A percentile compares a stretch with the other conserved stretches of the same genome.
These are phyloP conservation scores for Botia almorhae DNA, from an alignment of 2,797 vertebrate species.

Conservation along the genomic window DNA sequence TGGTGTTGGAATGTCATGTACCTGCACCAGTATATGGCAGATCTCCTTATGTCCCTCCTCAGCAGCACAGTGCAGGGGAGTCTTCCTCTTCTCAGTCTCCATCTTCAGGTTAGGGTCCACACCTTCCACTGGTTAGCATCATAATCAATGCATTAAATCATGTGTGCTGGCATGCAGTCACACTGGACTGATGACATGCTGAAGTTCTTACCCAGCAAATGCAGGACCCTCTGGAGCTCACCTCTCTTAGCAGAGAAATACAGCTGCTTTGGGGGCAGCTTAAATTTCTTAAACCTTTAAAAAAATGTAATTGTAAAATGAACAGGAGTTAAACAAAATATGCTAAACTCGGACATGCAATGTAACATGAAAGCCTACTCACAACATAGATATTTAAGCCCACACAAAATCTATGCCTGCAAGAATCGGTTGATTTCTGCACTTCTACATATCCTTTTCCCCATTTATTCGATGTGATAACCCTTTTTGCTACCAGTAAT, in stretches of 20 bases:
- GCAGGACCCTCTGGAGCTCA: conserved; percentile 92
- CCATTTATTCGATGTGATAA: no score
- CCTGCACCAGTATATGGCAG: conserved; percentile 91
- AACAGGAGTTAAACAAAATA: neutral
- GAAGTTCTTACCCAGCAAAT: conserved; percentile 86
- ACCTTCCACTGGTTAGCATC: conserved; percentile 84
- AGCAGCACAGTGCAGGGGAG: conserved; percentile 88
- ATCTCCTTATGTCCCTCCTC: conserved; percentile 92
- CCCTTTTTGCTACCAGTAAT: no score
- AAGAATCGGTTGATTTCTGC: neutral
- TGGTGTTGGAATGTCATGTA: neutral
- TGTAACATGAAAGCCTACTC: neutral
- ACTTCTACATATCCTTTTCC: neutral
- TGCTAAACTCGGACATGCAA: neutral
- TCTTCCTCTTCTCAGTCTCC: conserved; percentile 88
- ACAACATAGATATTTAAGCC: neutral
- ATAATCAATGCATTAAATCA: neutral
- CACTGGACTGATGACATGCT: no score
- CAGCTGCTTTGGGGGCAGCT: conserved; percentile 90
- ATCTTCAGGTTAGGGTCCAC: conserved; percentile 94
- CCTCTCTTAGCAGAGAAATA: conserved; percentile 93
- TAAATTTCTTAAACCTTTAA: conserved; percentile 89
- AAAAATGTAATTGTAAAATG: conserved; percentile 38
- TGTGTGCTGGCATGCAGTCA: neutral
- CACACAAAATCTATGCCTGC: neutral